Conservation (phyloP, 1,140 invertebrate species). For the Steinernema khuongi region DNA sequence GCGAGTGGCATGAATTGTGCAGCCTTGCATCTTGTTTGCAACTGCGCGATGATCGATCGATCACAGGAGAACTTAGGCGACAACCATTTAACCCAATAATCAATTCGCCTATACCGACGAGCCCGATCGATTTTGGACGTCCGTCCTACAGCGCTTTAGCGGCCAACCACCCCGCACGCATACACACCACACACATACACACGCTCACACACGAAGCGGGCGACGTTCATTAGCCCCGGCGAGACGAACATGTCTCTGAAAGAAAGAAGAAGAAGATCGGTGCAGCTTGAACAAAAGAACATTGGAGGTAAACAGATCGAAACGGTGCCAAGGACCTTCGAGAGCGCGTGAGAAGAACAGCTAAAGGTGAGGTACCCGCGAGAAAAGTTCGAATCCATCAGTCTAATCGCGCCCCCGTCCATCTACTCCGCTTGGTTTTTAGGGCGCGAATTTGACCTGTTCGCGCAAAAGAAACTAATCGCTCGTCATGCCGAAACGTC, state of each 20-base stretch:
- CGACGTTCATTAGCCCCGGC: conserved; percentile 6
- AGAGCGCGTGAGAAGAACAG: no score
- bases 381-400: neutral
- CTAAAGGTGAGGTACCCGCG: neutral
- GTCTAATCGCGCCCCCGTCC: neutral
- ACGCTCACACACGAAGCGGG: conserved; percentile 10
- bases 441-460: neutral
- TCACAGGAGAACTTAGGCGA: neutral
- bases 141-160: conserved; percentile 3
- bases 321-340: neutral
- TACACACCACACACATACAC: conserved; percentile 15
- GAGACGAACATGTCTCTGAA: neutral
- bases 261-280: neutral
- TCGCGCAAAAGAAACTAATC: neutral
- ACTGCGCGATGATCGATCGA: no score
- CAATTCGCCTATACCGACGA: neutral
- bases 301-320: neutral
- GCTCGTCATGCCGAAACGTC: no score
- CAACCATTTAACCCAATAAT: no score
- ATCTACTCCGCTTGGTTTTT: neutral
- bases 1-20: no score
- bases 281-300: neutral
- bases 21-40: no score
- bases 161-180: conserved; percentile 14
- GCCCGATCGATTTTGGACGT: conserved; percentile 10